Conservation (phyloP, 2,113 vertebrate species). For the Misgurnus anguillicaudatus region DNA sequence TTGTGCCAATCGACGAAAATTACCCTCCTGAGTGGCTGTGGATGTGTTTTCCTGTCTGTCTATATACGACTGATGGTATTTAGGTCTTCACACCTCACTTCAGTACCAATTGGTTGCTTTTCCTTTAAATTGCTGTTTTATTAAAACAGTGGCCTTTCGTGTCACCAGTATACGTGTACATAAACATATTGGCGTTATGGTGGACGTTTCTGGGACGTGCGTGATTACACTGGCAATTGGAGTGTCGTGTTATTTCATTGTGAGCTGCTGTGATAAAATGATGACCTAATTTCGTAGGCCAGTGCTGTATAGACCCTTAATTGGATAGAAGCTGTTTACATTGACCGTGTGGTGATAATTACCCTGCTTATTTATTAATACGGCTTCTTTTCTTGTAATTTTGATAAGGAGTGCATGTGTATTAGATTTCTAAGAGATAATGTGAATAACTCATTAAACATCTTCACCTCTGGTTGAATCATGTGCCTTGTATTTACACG, state of each 20-base stretch:
- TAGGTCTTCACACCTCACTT: background rate
- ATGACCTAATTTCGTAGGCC: constrained; percentile 32
- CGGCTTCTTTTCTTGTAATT: constrained; percentile 7
- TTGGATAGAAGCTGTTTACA: constrained; percentile 48
- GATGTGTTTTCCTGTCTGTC: constrained; percentile 3
- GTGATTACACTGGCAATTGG: constrained; percentile 32
- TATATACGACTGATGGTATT: background rate
- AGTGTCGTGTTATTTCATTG: constrained; percentile 20
- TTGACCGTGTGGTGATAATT: constrained; percentile 47
- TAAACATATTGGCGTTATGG: background rate
- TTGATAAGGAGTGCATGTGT: constrained; percentile 30
- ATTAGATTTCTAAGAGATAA: constrained; percentile 36
- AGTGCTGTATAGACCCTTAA: constrained; percentile 41
- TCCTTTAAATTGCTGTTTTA: background rate
- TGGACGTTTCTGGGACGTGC: constrained; percentile 10
- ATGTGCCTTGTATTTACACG: background rate
- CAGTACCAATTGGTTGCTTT: background rate
- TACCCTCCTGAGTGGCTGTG: background rate
- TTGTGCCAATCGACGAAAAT: constrained; percentile 50
- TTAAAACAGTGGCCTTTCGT: background rate
- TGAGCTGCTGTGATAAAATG: constrained; percentile 36
- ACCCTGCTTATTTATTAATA: constrained; percentile 23
- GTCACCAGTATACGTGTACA: background rate
- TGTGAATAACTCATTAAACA: constrained; percentile 26
- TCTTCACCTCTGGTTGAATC: constrained; percentile 8